Percentiles rank a stretch among this genome's conserved stretches.
Conservation (phyloP, 2,888 invertebrate genomes). For the Lymantria dispar region DNA sequence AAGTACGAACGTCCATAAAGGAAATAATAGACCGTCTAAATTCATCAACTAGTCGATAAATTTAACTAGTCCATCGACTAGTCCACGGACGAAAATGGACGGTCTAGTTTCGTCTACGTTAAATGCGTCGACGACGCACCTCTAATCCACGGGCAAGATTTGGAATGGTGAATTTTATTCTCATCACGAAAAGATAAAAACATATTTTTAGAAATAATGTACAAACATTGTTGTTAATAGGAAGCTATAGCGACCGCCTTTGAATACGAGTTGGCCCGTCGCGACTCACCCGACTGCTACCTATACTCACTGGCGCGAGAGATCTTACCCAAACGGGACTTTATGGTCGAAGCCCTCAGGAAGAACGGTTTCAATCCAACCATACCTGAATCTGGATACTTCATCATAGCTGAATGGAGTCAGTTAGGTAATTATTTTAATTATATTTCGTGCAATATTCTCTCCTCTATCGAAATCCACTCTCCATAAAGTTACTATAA, state of each 20-base stretch:
- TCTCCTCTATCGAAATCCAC: background rate
- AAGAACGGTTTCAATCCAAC: conserved; percentile 95
- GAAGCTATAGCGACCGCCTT: conserved; percentile 96
- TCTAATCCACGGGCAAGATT: too few species aligned
- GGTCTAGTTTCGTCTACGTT: too few species aligned
- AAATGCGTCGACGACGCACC: too few species aligned
- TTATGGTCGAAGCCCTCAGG: conserved; percentile 86
- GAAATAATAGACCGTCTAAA: too few species aligned
- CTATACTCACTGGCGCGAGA: conserved; percentile 89
- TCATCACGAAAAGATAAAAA: background rate
- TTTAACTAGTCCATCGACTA: too few species aligned
- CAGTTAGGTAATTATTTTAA: conserved; percentile 79
- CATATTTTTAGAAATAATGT: background rate
- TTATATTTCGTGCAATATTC: background rate
- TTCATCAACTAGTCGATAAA: too few species aligned
- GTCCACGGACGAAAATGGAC: too few species aligned
- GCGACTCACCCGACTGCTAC: conserved; percentile 90
- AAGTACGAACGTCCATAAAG: too few species aligned
- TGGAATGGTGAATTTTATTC: too few species aligned
- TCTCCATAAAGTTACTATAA: too few species aligned
- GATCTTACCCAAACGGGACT: conserved; percentile 90
- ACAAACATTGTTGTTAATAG: conserved; percentile 58
- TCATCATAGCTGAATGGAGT: conserved; percentile 97
- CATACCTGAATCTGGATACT: conserved; percentile 98
- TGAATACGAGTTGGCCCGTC: conserved; percentile 89